Base-by-base conservation (phyloP, 1,140 invertebrate species). In the Solenopsis fugax region DNA sequence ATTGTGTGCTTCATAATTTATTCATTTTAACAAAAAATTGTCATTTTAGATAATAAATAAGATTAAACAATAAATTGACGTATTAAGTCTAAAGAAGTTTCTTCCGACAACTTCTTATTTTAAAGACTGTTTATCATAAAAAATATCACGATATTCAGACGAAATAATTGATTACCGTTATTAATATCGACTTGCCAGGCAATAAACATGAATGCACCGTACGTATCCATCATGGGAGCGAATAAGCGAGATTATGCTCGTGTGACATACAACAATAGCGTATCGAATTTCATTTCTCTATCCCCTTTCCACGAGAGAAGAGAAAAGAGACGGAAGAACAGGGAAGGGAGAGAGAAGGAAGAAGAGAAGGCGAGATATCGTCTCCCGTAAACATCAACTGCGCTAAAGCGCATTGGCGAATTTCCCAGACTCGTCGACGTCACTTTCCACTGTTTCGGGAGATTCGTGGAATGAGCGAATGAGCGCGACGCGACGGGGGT, bases 281-380 rank as follows among this genome's bases (percentile, higher is more conserved):
- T 75, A 85, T 90, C 88, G 89, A 88, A 90, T 90, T 86, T 67
- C 75, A 86, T 82, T 85, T 82, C 81, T 77, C 72, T 72, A 52
- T 60, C 76, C 86, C 85, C 58, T 62, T 86, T 87, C 67, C 18
- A 24, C 24, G 29, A 37, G 24, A 86, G 71, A 12, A 54, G 37
- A 64, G 69, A 48, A 37, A 62, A 60, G 13, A 41, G 12, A 69
- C 16, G n/a, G 29, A 21, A 60, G 45, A 54, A 58, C 3, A 21
- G 6, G 13, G 29, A n/a, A 76, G 29, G 7, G 86, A 41, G 62
- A 77, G 58, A 88, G 62, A 86, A 50, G 89, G 50, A 77, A 60
- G 24, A 60, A 18, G 65, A 37, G 29, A 77, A 48, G 64, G 24
- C 85, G 85, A 85, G 72, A 48, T 29, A 29, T 41, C 29, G 65